phyloP scores from a whole-genome alignment of 2,113 vertebrate species.

The Mohoua ochrocephala region DNA sequence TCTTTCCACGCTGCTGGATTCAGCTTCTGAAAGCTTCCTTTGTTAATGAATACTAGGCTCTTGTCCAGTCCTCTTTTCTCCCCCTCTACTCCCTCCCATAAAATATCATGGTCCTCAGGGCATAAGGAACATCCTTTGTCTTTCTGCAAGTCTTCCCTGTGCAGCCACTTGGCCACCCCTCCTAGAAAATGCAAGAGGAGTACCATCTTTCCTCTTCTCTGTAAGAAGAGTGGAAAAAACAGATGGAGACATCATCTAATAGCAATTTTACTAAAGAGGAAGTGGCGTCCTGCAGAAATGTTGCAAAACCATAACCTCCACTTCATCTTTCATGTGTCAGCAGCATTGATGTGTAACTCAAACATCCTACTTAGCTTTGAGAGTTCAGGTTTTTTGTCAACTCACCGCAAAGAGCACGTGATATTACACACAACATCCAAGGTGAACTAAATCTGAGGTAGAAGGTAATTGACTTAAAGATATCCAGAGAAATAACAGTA shows the following conservation, averaged over 20 bases:
- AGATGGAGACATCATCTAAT: neutral
- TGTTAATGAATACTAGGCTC: conserved; percentile 60
- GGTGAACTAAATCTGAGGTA: neutral
- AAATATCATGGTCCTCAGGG: conserved; percentile 49
- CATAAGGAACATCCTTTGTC: conserved; percentile 58
- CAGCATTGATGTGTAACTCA: neutral
- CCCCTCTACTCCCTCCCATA: conserved; percentile 27
- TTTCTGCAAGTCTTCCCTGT: conserved; percentile 20
- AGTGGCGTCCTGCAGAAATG: neutral
- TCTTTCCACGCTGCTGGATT: conserved; percentile 36
- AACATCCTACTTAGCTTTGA: neutral
- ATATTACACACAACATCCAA: neutral
- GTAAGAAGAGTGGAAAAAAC: neutral
- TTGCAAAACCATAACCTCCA: neutral
- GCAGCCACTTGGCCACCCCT: neutral
- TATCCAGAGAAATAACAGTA: neutral
- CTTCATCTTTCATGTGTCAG: neutral
- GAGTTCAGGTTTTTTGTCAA: neutral
- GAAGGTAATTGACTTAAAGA: neutral
- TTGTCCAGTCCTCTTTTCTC: conserved; percentile 47
- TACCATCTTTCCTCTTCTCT: neutral
- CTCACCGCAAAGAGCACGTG: neutral
- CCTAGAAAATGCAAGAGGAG: conserved; percentile 4
- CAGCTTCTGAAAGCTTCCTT: conserved; percentile 58
- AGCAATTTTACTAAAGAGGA: neutral